Base-by-base conservation (phyloP, 2,888 invertebrate genomes). In the Hemaris fuciformis region DNA sequence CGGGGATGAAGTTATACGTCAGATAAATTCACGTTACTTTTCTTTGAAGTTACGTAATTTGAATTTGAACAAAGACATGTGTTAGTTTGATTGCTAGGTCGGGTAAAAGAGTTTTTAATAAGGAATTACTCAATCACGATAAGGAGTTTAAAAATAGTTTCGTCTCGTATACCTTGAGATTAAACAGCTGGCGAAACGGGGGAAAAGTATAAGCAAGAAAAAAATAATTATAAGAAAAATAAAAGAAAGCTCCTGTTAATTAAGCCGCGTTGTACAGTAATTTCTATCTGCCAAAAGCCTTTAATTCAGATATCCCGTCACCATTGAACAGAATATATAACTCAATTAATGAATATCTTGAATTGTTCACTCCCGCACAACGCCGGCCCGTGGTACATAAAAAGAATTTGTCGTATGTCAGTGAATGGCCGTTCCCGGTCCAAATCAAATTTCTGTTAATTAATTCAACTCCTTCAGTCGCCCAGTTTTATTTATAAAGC, bases 391-490 rank as follows among this genome's bases (percentile, higher is more conserved):
- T n/a, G n/a, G 71, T 61, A 74, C 71, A 75, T 74, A 72, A 75
- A 70, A 85, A 84, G 83, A 88, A 89, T 88, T 85, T 88, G 88
- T 88, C 85, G 81, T 79, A 72, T 75, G 80, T 76, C 81, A 81
- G 83, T 83, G 84, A 84, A 84, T 78, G 80, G 79, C 71, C 72
- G 81, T 78, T 77, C 70, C 79, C 74, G 70, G 78, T 69, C 70
- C 69, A 82, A 87, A 81, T 88, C 85, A 85, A 84, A 84, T 77
- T 80, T 87, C 83, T 84, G 84, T 87, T 90, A 90, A 91, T 91
- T 91, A 91, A 89, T 89, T 88, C 88, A 81, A 83, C 87, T 86
- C 80, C 85, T 88, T 86, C 84, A 83, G 84, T 83, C 83, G 77
- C 84, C 79, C 81, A 76, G 80, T 87, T 87, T 87, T 87, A 87